phyloP scores from a whole-genome alignment of 2,113 vertebrate species.

The Alces alces region DNA sequence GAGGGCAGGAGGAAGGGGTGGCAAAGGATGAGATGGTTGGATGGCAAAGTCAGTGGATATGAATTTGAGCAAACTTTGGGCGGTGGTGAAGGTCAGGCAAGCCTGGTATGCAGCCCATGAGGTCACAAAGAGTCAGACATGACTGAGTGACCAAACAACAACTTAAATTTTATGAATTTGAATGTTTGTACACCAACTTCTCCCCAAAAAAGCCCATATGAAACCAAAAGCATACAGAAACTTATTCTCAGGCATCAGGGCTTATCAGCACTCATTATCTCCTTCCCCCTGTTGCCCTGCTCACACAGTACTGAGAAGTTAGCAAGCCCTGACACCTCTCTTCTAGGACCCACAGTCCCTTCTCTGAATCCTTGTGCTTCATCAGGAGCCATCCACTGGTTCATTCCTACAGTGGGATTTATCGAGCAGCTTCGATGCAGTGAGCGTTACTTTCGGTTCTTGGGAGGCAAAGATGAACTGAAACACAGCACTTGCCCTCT shows the following conservation, averaged over 20 bases:
- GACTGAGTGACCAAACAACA: neutral
- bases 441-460: neutral
- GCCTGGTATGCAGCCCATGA: neutral
- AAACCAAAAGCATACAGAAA: neutral
- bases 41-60: neutral
- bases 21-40: neutral
- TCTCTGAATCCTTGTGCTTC: neutral
- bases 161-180: neutral
- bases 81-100: neutral
- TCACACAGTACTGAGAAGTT: accelerated
- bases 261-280: neutral
- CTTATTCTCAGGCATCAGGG: neutral
- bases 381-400: neutral
- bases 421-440: neutral
- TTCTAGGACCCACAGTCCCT: neutral
- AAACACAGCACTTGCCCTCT: neutral
- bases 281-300: neutral
- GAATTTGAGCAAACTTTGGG: neutral
- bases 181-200: neutral
- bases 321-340: neutral
- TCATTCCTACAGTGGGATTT: neutral
- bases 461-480: neutral
- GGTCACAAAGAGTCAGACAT: neutral
- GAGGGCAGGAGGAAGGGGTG: neutral
- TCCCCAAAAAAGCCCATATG: neutral